Conservation (phyloP, 2,113 vertebrate genomes). For the Plecotus auritus region DNA sequence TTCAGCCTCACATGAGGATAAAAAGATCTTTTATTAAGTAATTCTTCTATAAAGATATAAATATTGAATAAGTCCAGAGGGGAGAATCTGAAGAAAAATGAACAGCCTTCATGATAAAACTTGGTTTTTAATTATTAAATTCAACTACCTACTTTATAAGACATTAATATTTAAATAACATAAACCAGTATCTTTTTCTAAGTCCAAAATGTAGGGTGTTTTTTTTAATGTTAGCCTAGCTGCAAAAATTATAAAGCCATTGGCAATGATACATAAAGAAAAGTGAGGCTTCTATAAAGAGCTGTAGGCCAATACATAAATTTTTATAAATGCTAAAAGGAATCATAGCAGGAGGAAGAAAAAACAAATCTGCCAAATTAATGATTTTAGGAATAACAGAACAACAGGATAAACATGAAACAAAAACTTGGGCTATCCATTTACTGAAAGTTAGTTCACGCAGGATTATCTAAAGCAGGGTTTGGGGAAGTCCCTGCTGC, state of each 20-base stretch:
- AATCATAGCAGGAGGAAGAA: background rate
- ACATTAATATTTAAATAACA: background rate
- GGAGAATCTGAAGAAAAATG: background rate
- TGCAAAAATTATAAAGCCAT: background rate
- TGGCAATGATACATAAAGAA: background rate
- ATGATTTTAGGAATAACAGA: background rate
- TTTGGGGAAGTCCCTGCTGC: background rate
- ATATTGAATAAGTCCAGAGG: background rate
- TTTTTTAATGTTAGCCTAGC: background rate
- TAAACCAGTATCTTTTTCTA: background rate
- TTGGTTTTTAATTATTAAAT: background rate
- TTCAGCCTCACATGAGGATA: background rate
- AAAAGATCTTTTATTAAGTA: background rate
- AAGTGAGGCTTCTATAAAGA: background rate
- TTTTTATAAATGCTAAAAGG: background rate
- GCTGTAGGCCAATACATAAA: background rate
- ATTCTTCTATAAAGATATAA: background rate
- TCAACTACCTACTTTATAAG: background rate
- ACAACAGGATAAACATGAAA: background rate
- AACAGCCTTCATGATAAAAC: background rate
- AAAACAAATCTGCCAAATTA: background rate
- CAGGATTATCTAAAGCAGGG: background rate
- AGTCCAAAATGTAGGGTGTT: background rate
- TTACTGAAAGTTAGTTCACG: background rate
- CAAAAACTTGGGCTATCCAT: background rate